These are phyloP conservation scores for Panzeria rudis DNA, from an alignment of 2,888 invertebrate species.

Conservation along the genomic window DNA sequence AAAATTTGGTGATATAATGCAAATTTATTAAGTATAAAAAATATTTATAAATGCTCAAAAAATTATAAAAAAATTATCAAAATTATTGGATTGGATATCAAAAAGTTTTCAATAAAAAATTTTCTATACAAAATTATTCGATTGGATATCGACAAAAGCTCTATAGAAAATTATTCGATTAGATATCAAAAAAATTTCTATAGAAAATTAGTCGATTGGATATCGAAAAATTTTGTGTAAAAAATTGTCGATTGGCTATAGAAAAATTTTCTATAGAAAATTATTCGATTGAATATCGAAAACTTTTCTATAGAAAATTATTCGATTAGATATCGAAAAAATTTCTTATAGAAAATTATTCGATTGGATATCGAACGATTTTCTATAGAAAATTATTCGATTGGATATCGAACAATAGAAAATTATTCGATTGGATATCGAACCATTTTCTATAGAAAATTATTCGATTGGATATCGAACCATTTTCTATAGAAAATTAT, in stretches of 20 bases:
- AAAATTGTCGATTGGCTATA: background rate
- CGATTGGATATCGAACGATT: background rate
- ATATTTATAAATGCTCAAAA: too few relatives aligned
- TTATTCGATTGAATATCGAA: background rate
- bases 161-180: background rate
- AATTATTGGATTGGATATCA: background rate
- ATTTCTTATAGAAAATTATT: background rate
- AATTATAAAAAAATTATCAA: too few relatives aligned
- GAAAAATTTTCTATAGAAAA: background rate
- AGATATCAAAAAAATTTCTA: background rate
- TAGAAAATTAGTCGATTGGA: background rate
- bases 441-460: too few relatives aligned
- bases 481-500: too few relatives aligned
- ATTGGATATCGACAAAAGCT: too few relatives aligned
- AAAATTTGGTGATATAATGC: too few relatives aligned
- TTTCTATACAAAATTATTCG: background rate
- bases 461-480: background rate
- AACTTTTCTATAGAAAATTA: background rate
- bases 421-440: background rate
- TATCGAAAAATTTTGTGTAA: background rate
- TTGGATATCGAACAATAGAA: background rate
- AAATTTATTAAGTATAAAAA: too few relatives aligned
- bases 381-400: background rate
- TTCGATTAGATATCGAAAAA: background rate
- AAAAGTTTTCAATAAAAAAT: background rate